Base-by-base conservation (phyloP, 37 sponge, comb jelly and placozoan species). In the Mnemiopsis leidyi region DNA sequence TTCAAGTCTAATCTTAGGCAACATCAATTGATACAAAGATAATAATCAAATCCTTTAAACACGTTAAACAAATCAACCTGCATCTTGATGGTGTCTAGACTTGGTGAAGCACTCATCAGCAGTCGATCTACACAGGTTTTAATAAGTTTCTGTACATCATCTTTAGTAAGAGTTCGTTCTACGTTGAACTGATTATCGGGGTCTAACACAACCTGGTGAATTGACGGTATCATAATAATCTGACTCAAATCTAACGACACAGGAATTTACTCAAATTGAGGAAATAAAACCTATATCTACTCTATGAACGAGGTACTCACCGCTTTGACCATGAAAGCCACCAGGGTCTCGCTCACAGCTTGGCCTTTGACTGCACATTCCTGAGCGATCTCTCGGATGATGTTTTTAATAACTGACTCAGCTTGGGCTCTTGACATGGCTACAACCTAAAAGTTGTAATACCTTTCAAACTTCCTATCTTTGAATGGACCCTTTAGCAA, bases 181-280 rank as follows among this genome's bases (percentile, higher is more conserved):
- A 95, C 97, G 83, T 96, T 96, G 92, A 97, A 99, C 36, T 96
- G 95, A 88, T 97, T 95, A 5, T 99, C 97, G n/a, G 99, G 99
- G 88, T 99, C 95, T 32, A 99, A 94, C 0, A 99, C 97, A 28
- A 85, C 90, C 90, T 85, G 90, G n/a, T n/a, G n/a, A n/a, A n/a
- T n/a, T n/a, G n/a, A n/a, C n/a, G n/a, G n/a, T n/a, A n/a, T n/a
- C n/a, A n/a, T n/a, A n/a, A n/a, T n/a, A n/a, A n/a, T n/a, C n/a
- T n/a, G n/a, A n/a, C n/a, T n/a, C n/a, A n/a, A n/a, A n/a, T n/a
- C n/a, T n/a, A n/a, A n/a, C n/a, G n/a, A n/a, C n/a, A n/a, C n/a
- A n/a, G n/a, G n/a, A n/a, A n/a, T n/a, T n/a, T n/a, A n/a, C n/a
- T n/a, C 61, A 48, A 48, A 48, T 48, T 18, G 13, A 48, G 5